Percentiles rank a stretch among this genome's conserved stretches.
Conservation (phyloP, 2,797 vertebrate genomes). For the Xerus rutilus region DNA sequence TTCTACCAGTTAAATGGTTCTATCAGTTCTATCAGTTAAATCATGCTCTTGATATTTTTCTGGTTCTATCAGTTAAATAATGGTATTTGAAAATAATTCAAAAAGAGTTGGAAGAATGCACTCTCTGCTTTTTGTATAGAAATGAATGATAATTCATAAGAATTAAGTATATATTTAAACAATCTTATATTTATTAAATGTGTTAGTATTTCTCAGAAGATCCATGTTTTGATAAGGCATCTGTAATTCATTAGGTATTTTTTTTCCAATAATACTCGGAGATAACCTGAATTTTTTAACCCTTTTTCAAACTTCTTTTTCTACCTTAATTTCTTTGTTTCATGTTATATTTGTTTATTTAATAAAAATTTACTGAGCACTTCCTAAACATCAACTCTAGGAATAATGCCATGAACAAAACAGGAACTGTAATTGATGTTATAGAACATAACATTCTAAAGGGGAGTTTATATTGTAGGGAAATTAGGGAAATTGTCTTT, state of each 20-base stretch:
- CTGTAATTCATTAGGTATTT: background rate
- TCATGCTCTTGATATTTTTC: background rate
- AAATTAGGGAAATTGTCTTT: background rate
- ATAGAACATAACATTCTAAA: background rate
- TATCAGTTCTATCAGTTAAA: background rate
- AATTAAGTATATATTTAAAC: background rate
- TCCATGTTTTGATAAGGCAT: background rate
- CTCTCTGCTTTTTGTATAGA: background rate
- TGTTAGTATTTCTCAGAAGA: background rate
- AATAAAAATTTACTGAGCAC: background rate
- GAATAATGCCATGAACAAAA: background rate
- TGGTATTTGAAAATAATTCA: background rate
- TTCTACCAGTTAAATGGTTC: background rate
- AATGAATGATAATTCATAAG: background rate
- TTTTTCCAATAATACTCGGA: background rate
- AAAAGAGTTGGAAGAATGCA: background rate
- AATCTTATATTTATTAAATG: background rate
- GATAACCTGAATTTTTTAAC: background rate
- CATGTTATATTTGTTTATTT: background rate
- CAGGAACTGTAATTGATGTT: background rate
- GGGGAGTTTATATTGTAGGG: background rate
- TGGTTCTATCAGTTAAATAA: background rate
- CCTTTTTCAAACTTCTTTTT: background rate
- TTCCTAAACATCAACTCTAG: background rate
- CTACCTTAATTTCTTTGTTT: background rate